Base-by-base conservation (phyloP, 2,888 invertebrate genomes). In the Villa cingulata region DNA sequence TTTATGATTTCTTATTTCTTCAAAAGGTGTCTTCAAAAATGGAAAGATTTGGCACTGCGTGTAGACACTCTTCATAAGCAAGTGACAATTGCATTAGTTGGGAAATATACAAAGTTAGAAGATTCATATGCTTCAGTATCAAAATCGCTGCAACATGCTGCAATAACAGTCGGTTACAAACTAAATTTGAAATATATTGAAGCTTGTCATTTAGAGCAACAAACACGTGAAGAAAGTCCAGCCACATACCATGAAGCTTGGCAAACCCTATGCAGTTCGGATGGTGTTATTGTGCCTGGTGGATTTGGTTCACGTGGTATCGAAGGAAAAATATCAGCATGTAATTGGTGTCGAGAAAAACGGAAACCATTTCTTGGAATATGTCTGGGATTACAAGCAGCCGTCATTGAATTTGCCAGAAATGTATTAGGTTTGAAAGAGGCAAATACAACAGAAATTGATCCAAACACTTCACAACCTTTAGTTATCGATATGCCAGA, bases 401-500 rank as follows among this genome's bases (percentile, higher is more conserved):
- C 95, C 10, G 95, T 95, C 5, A 86, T 98, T 58, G 98, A 98
- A 70, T 96, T 86, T 64, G 82, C 94, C 0, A 77, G 95, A 45
- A 91, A 92, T 64, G 86, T 86, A 0, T 69, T 95, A 1, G 75
- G 76, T 0, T 66, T 86, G 48, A 72, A 77, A 45, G 83, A 79
- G 53, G 95, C 96, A 0, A 83, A 92, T 59, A 85, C 86, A 3
- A 86, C 87, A 0, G 98, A 97, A 71, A 81, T 89, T 36, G 76
- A 83, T 56, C 77, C 83, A 0, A 70, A 81, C 3, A 81, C 86
- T 14, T 71, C 72, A 34, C 71, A 86, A 66, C 86, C 89, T 29
- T 73, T 96, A 37, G 88, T 98, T 5, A 87, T 98, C 52, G 96
- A 98, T 59, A 99, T 99, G 98, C 96, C 97, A 0, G 98, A 99